Evolutionary conservation across 2,113 vertebrate species (phyloP), one percentile per base, ranked within the genome.

Genomic region (Urocolius indicus): DNA sequence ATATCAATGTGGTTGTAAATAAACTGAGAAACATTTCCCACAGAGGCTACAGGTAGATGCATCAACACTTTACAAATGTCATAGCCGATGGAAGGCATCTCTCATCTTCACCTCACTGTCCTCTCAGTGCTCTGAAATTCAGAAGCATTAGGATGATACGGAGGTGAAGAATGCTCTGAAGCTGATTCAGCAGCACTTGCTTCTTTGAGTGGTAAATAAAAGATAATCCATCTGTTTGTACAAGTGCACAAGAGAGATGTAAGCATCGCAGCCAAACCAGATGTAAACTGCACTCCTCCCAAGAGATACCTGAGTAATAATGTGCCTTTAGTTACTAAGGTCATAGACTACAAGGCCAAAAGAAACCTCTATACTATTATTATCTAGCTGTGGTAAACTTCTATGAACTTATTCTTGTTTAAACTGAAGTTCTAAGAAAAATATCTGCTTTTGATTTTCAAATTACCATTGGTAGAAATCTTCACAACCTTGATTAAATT

Each of bases 341-440:
- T 74, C 67, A 83, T 10, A 29, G 38, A 41, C 59, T 55, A 15
- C 21, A 41, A 51, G 75, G 45, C 68, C 76, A 48, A 67, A 57
- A 89, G 80, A 74, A 69, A 86, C 23, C 18, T 78, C 48, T 74
- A 43, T 69, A 72, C 75, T 92, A 3, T 75, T 88, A 52, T 52
- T 72, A 79, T 76, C 66, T 41, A 16, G 32, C 6, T 68, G 4
- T 63, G 36, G 62, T 66, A 90, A 77, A 86, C 48, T 36, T 80
- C 79, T 81, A 1, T 82, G 29, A 76, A 71, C 3, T 74, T 63
- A 29, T 20, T 83, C 63, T 21, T 58, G 54, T 90, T 93, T 92
- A 79, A 92, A 80, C 71, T 46, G 46, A 9, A 83, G 63, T 95
- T 91, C 92, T 92, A 89, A 88, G 90, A 38, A 94, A 92, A 93